phyloP scores from a whole-genome alignment of 30 jellyfish, hydroid and myxozoan genomes.

The Hydractinia symbiolongicarpus region DNA sequence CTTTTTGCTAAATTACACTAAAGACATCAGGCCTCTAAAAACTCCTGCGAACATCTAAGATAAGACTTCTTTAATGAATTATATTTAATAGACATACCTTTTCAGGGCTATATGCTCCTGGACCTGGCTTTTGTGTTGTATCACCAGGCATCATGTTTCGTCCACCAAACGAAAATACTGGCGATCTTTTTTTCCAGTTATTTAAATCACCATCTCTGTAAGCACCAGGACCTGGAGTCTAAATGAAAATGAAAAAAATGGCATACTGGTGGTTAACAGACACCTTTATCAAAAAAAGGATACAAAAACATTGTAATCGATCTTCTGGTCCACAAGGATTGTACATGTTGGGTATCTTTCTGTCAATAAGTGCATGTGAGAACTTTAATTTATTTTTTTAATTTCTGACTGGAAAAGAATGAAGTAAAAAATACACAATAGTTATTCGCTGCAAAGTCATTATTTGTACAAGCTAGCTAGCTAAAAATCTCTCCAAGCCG shows the following conservation, averaged over 20 bases:
- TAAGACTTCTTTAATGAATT: too few species aligned
- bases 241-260: neutral
- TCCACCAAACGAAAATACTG: slow-evolving; percentile 82
- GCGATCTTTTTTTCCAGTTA: slow-evolving; percentile 45
- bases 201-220: slow-evolving; percentile 67
- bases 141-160: slow-evolving; percentile 80
- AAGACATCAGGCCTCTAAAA: too few species aligned
- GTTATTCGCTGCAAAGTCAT: too few species aligned
- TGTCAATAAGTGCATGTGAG: too few species aligned
- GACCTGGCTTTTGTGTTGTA: slow-evolving; percentile 87
- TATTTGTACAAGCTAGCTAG: too few species aligned
- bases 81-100: slow-evolving; percentile 24
- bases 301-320: neutral
- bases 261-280: neutral
- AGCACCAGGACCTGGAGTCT: slow-evolving; percentile 98
- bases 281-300: neutral
- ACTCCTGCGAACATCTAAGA: too few species aligned
- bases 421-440: too few species aligned
- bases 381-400: too few species aligned
- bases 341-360: too few species aligned
- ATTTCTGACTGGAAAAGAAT: too few species aligned
- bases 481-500: too few species aligned
- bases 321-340: neutral
- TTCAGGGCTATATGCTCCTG: slow-evolving; percentile 81
- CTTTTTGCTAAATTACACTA: too few species aligned